A percentile compares a stretch with the other conserved stretches of the same genome.
Conservation (phyloP, 2,888 invertebrate species). For the Cremastobaeus sp. region DNA sequence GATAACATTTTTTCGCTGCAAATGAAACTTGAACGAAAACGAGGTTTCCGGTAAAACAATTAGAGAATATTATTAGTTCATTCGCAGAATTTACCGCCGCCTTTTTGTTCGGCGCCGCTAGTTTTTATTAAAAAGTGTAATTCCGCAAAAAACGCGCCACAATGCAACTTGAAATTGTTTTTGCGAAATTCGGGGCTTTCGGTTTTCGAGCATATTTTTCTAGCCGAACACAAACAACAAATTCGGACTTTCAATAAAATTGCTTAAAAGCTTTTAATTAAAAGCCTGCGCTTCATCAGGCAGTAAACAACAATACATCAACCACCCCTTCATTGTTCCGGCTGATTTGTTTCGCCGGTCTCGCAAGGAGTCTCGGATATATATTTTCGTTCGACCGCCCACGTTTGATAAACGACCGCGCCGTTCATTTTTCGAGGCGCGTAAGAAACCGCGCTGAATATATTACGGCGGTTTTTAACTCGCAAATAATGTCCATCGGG, state of each 20-base stretch:
- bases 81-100: no score
- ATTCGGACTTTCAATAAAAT: conserved; percentile 4
- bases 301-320: conserved; percentile 47
- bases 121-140: no score
- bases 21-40: no score
- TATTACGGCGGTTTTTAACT: conserved; percentile 52
- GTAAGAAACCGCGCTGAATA: conserved; percentile 48
- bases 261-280: conserved; percentile 3
- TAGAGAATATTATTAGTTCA: no score
- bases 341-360: conserved; percentile 26
- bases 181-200: no score
- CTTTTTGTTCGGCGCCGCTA: no score
- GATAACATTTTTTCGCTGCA: neutral
- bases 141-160: no score
- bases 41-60: no score
- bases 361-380: conserved; percentile 15
- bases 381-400: conserved; percentile 45
- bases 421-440: conserved; percentile 29
- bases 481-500: conserved; percentile 34
- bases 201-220: no score
- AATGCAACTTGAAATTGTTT: no score
- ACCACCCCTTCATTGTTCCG: neutral
- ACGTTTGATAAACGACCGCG: conserved; percentile 36
- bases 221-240: no score
- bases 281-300: conserved; percentile 5